Percentiles rank a stretch among this genome's conserved stretches.
Conservation (phyloP, 2,113 vertebrate species). For the Echinops telfairi region DNA sequence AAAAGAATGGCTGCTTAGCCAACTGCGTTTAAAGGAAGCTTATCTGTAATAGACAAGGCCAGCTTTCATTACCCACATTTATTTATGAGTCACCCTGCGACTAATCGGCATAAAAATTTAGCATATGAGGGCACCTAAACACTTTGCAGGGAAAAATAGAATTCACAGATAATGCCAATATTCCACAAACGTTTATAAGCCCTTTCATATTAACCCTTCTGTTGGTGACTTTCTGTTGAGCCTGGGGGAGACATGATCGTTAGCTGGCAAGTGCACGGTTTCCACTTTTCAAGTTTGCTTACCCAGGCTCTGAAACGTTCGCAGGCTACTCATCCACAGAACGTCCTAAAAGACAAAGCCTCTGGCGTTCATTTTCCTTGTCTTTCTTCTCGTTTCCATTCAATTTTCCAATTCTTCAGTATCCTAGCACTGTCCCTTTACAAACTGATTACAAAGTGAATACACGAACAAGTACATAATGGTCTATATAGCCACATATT, state of each 20-base stretch:
- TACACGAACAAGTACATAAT: slow-evolving; percentile 1
- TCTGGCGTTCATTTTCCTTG: background rate
- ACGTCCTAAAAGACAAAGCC: slow-evolving; percentile 31
- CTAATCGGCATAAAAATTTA: background rate
- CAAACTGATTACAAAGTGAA: slow-evolving; percentile 30
- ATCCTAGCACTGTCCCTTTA: background rate
- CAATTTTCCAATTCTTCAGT: background rate
- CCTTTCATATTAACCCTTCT: background rate
- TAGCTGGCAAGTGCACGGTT: slow-evolving; percentile 28
- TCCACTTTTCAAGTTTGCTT: background rate
- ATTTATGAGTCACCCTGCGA: background rate
- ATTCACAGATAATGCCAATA: too few relatives aligned
- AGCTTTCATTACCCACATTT: slow-evolving; percentile 17
- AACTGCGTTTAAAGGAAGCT: background rate
- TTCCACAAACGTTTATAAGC: too few relatives aligned
- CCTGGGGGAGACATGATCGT: background rate
- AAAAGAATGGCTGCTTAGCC: background rate
- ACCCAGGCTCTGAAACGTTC: background rate
- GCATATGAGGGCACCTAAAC: too few relatives aligned
- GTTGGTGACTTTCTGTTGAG: background rate
- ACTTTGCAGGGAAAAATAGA: too few relatives aligned
- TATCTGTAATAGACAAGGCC: slow-evolving; percentile 1
- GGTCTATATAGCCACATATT: background rate
- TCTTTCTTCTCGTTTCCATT: background rate
- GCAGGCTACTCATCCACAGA: background rate